These are phyloP conservation scores for Acanthurus lineatus DNA, from an alignment of 2,797 vertebrate species.

Conservation along the genomic window DNA sequence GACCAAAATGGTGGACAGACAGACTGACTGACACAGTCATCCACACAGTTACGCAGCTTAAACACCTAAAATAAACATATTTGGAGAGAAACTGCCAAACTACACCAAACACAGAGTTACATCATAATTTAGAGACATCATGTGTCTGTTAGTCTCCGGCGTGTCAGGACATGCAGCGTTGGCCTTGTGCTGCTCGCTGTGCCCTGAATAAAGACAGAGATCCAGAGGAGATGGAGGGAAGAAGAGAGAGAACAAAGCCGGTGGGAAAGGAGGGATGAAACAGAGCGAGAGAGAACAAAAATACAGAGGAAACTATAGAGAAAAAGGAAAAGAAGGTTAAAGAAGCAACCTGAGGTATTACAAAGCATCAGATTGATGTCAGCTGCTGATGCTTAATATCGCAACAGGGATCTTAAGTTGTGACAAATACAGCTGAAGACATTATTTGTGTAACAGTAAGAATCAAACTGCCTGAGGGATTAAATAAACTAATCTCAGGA, in stretches of 20 bases:
- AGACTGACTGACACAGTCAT: too few species aligned
- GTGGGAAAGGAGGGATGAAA: neutral
- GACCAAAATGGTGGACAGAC: neutral
- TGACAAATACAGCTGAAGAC: neutral
- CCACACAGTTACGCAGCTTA: neutral
- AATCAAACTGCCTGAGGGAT: neutral
- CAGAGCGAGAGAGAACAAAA: neutral
- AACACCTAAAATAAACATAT: neutral
- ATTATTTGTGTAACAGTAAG: neutral
- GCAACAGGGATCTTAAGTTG: neutral
- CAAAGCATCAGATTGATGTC: too few species aligned
- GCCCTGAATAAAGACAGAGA: conserved; percentile 38
- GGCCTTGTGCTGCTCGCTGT: neutral
- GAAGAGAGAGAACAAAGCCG: conserved; percentile 21
- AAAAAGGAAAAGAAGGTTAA: neutral
- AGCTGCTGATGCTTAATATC: neutral
- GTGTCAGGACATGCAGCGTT: conserved; percentile 25
- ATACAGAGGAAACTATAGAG: neutral
- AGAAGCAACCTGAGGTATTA: neutral
- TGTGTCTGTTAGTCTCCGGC: conserved; percentile 33
- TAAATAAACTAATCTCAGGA: conserved; percentile 1
- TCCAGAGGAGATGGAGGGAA: conserved; percentile 15
- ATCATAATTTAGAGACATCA: neutral
- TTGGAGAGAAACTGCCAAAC: neutral
- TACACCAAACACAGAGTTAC: neutral